A percentile compares a stretch with the other conserved stretches of the same genome.
phyloP scores from a whole-genome alignment of 2,888 invertebrate species.

The Caenorhabditis sinica region DNA sequence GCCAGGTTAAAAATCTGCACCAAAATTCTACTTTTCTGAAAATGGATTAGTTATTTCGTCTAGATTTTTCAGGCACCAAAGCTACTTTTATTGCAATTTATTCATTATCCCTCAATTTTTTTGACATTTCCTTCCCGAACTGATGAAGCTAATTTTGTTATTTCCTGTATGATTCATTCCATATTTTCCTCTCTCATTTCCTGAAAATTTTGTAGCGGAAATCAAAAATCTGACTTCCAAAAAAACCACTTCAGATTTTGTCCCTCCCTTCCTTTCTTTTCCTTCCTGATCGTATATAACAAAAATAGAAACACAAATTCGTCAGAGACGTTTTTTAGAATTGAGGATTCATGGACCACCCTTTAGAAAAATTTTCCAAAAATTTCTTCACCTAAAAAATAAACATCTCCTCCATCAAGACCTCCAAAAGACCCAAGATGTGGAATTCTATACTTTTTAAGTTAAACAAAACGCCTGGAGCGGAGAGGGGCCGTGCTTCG shows the following conservation, averaged over 20 bases:
- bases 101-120: too few species aligned
- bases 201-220: background rate
- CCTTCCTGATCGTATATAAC: slow-evolving; percentile 20
- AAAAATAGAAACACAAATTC: background rate
- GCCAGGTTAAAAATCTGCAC: too few species aligned
- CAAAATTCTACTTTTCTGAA: too few species aligned
- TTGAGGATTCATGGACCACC: background rate
- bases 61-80: too few species aligned
- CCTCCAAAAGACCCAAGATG: background rate
- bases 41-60: too few species aligned
- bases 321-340: background rate
- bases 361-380: too few species aligned
- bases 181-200: slow-evolving; percentile 1
- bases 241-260: slow-evolving; percentile 22
- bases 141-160: too few species aligned
- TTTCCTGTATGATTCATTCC: background rate
- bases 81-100: too few species aligned
- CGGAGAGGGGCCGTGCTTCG: slow-evolving; percentile 9
- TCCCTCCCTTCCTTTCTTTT: too few species aligned
- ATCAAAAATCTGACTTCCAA: background rate
- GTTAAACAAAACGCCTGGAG: slow-evolving; percentile 39
- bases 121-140: too few species aligned
- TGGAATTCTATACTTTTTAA: slow-evolving; percentile 35
- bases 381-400: background rate
- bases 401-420: background rate